phyloP scores from a whole-genome alignment of 2,113 vertebrate species.

The Myodes glareolus region DNA sequence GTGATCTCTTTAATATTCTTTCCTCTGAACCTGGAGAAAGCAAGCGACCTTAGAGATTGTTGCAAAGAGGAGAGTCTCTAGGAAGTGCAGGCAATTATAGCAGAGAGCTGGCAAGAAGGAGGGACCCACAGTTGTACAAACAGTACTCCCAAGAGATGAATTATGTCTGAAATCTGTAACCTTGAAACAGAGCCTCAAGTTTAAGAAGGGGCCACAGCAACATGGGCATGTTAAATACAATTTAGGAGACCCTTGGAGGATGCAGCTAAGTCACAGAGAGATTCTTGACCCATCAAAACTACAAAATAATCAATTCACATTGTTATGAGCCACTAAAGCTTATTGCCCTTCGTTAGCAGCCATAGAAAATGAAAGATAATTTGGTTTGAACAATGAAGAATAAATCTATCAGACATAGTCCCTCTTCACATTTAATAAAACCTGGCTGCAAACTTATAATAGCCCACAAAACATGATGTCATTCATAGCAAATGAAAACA shows the following conservation, averaged over 20 bases:
- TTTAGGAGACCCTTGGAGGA: fast-evolving
- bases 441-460: conserved; percentile 45
- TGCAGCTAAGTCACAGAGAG: background rate
- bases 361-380: conserved; percentile 53
- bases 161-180: background rate
- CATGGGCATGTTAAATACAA: background rate
- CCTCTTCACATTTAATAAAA: conserved; percentile 61
- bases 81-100: background rate
- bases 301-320: background rate
- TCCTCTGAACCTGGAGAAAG: background rate
- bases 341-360: conserved; percentile 28
- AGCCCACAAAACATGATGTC: conserved; percentile 42
- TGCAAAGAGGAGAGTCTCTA: background rate
- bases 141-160: background rate
- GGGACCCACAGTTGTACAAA: background rate
- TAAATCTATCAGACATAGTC: conserved; percentile 46
- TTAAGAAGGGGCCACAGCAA: background rate
- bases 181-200: no score
- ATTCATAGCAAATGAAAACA: conserved; percentile 58
- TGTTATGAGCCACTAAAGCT: background rate
- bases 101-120: background rate
- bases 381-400: conserved; percentile 22
- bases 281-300: background rate
- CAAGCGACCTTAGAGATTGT: fast-evolving
- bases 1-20: background rate